Evolutionary conservation across 2,888 invertebrate species (phyloP), one percentile per base, ranked within the genome.

Genomic region (Muschampia plurimacula): DNA sequence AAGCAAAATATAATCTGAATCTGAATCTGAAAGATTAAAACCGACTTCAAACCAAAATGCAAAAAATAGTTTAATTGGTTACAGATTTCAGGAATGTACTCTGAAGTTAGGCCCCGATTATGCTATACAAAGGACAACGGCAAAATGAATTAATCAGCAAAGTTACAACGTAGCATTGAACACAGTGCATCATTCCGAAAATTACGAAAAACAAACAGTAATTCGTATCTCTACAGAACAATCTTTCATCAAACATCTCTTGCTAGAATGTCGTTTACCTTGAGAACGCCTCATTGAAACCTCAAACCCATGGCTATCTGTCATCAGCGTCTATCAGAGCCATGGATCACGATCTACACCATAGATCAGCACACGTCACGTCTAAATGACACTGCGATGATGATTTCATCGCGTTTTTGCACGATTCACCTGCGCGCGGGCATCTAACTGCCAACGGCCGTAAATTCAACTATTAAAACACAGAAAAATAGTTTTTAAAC

Each of bases 361-460:
- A 60, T 78, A 77, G 75, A 79, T 79, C 82, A 76, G 75, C 75
- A 80, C 84, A 80, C 87, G 86, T 89, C 88, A 86, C 87, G 89
- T 86, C 60, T 60, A 60, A 87, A 86, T 84, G 90, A 89, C 81
- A 78, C 75, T 67, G 77, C 79, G 83, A 82, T 84, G 89, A 86
- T 91, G 91, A 92, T 91, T 89, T 91, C 91, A 90, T 86, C 85
- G 87, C 88, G 90, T 91, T 91, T 92, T 91, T 90, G 91, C 92
- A 91, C 91, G 91, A 90, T 79, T 84, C 84, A 82, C 82, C 83
- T 87, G 86, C 83, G 78, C 81, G 36, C 63, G 71, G 75, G 76
- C 73, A 2, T 52, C 44, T 28, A 13, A 60, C 32, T 52, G 9
- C 69, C 15, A 69, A 81, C 76, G 44, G 75, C 46, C 73, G 39